These are phyloP conservation scores for Drosophila fulvimacula DNA, from an alignment of 2,888 invertebrate species.

Conservation along the genomic window DNA sequence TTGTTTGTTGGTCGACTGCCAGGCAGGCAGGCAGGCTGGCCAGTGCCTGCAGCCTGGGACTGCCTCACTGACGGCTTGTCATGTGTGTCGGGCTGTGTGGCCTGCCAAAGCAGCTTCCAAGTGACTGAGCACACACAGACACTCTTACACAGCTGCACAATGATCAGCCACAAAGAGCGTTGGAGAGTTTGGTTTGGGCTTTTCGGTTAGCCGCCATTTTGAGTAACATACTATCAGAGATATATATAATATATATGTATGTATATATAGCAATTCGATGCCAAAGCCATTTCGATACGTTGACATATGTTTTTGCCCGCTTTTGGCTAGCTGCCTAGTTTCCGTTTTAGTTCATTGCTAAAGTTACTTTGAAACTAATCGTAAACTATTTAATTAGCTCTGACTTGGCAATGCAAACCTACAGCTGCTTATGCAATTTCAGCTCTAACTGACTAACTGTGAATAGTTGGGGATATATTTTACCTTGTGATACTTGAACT, in stretches of 20 bases:
- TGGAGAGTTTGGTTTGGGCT: conserved; percentile 36
- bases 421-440: neutral
- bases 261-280: conserved; percentile 31
- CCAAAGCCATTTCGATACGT: conserved; percentile 46
- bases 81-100: conserved; percentile 27
- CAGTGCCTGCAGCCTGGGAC: conserved; percentile 36
- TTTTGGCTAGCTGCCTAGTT: neutral
- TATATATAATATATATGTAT: neutral
- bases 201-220: conserved; percentile 42
- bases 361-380: neutral
- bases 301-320: conserved; percentile 46
- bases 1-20: conserved; percentile 39
- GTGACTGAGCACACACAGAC: conserved; percentile 49
- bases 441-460: neutral
- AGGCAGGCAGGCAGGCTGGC: conserved; percentile 5
- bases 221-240: conserved; percentile 9
- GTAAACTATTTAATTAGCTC: conserved; percentile 7
- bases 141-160: conserved; percentile 16
- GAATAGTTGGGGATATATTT: neutral
- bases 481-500: too few species aligned
- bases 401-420: neutral
- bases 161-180: conserved; percentile 68
- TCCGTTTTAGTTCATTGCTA: neutral
- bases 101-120: conserved; percentile 66
- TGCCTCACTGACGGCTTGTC: conserved; percentile 27